Evolutionary conservation across 1,140 invertebrate species (phyloP).

Genomic region (Magallana ariakensis): DNA sequence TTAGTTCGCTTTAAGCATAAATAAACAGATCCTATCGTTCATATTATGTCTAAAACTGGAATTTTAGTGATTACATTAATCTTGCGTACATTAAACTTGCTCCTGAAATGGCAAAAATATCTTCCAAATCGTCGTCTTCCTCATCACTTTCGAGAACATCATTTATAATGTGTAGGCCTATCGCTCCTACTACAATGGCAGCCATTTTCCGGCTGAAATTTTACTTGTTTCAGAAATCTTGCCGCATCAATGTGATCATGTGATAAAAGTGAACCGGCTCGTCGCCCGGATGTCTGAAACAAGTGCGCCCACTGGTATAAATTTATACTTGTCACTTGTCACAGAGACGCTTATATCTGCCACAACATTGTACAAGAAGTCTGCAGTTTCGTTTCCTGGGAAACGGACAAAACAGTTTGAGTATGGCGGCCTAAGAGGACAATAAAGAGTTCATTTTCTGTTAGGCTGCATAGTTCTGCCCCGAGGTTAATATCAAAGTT

Average conservation of each 20-base stretch:
- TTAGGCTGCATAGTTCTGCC: no score
- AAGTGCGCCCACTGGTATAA: background rate
- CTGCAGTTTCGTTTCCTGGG: no score
- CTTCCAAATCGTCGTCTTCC: background rate
- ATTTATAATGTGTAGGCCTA: background rate
- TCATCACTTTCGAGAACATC: background rate
- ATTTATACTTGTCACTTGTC: no score
- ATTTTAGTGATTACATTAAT: no score
- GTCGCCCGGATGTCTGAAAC: slow-evolving; percentile 26
- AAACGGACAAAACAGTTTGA: no score
- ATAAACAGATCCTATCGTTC: no score
- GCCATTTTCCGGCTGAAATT: background rate
- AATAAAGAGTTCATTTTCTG: no score
- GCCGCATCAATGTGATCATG: background rate
- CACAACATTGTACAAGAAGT: no score
- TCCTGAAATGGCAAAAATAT: slow-evolving; percentile 18
- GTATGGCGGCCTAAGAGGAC: no score
- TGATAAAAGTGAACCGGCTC: slow-evolving; percentile 18
- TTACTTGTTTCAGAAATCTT: background rate
- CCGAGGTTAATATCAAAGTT: no score
- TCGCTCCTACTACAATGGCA: background rate
- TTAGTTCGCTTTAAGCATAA: background rate
- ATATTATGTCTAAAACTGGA: no score
- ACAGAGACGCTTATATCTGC: no score
- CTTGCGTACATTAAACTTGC: background rate